Evolutionary conservation across 2,888 invertebrate genomes (phyloP), one percentile per base, ranked within the genome.

Genomic region (Heliconius ethilla): DNA sequence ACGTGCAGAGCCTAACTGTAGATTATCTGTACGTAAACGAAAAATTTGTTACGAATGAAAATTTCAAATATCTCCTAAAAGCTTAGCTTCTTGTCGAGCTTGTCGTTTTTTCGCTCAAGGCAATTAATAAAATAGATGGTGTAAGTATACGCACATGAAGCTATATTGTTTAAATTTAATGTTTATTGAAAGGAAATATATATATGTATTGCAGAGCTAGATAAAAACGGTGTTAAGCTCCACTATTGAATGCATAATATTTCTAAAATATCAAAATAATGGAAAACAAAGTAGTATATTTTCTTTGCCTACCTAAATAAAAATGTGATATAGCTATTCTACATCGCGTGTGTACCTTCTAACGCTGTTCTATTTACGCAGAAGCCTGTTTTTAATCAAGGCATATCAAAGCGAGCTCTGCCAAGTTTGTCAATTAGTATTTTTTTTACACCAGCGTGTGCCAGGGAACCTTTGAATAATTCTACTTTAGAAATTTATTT

Each of bases 331-430:
- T 9, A 55, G 22, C 33, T 37, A 33, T 13, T n/a, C n/a, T 55
- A 72, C 15, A 1, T 9, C 51, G 27, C 27, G 22, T 70, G 22
- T 33, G 59, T 72, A 25, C 3, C 25, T n/a, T 72, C 72, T 72
- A 72, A 72, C n/a, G 55, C 33, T n/a, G 72, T 59, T 82, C 88
- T 89, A 88, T 89, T 89, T 87, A 82, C 62, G 80, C 82, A 78
- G 81, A 78, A 83, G 84, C 85, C 89, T 89, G 89, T 81, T 86
- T 87, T 85, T 85, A 82, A 84, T 85, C 85, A 83, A 73, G 76
- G 79, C 81, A 82, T 83, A 83, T 85, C 84, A 84, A 84, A 84
- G 78, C 67, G 77, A 79, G 75, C 77, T 67, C 75, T 82, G 82
- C 82, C 83, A 83, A 83, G 78, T 75, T 82, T 81, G 83, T 84